A percentile compares a stretch with the other conserved stretches of the same genome.
Evolutionary conservation across 2,888 invertebrate species (phyloP).

Genomic region (Drosophila gaucha): DNA sequence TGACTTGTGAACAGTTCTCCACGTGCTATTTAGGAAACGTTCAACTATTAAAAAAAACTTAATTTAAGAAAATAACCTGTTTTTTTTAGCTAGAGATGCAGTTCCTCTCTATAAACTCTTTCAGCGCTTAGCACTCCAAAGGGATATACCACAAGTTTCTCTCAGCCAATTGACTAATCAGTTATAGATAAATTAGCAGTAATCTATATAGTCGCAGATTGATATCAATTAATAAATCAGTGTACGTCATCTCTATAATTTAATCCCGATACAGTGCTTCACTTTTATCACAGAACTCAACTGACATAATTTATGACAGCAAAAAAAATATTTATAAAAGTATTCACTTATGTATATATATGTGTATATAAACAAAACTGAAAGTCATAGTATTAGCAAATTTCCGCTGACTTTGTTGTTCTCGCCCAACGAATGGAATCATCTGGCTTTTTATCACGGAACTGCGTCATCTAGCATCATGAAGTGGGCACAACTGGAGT

Average conservation of each 20-base stretch:
- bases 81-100: no score
- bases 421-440: conserved; percentile 46
- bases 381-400: conserved; percentile 57
- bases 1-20: conserved; percentile 46
- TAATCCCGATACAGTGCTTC: conserved; percentile 11
- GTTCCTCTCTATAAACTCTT: no score
- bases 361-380: conserved; percentile 33
- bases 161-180: neutral
- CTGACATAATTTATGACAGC: conserved; percentile 69
- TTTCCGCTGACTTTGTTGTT: conserved; percentile 13
- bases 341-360: no score
- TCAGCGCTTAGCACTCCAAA: no score
- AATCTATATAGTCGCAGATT: no score
- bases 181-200: neutral
- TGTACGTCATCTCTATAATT: conserved; percentile 32
- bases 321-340: no score
- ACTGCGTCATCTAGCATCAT: conserved; percentile 58
- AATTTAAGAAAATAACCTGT: conserved; percentile 26
- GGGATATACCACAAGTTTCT: neutral
- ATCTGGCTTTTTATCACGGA: conserved; percentile 47
- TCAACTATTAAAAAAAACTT: no score
- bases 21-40: conserved; percentile 57
- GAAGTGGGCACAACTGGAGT: conserved; percentile 55
- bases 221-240: conserved; percentile 29
- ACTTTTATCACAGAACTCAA: conserved; percentile 37